phyloP scores from a whole-genome alignment of 2,797 vertebrate species.

The Acropternis orthonyx region DNA sequence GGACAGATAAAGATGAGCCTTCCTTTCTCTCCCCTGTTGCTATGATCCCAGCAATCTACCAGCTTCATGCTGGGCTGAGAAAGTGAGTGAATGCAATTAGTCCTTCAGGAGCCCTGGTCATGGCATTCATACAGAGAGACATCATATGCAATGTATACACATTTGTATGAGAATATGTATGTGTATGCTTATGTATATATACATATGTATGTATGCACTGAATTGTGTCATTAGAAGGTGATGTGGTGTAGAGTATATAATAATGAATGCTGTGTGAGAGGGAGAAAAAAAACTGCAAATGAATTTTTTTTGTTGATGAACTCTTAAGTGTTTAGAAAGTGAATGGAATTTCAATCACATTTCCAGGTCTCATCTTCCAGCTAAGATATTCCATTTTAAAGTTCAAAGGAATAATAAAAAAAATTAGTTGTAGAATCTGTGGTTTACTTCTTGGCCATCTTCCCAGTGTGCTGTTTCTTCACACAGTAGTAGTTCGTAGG shows the following conservation, averaged over 20 bases:
- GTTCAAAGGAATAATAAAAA: neutral
- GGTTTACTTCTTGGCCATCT: neutral
- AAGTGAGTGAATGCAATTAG: conserved; percentile 87
- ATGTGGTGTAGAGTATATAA: neutral
- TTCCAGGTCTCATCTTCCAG: neutral
- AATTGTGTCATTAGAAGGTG: neutral
- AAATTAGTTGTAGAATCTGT: neutral
- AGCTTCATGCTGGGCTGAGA: conserved; percentile 77
- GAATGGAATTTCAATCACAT: neutral
- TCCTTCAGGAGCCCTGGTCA: conserved; percentile 76
- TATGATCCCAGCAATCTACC: conserved; percentile 64
- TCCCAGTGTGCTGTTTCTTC: neutral
- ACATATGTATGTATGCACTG: neutral
- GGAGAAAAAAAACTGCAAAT: neutral
- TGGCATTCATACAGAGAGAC: conserved; percentile 54
- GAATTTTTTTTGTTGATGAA: neutral
- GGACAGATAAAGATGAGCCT: conserved; percentile 70
- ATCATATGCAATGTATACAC: conserved; percentile 28
- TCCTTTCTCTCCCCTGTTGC: conserved; percentile 66
- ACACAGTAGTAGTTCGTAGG: fast-evolving
- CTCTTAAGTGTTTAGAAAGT: neutral
- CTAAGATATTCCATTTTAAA: neutral
- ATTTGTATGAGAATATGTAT: fast-evolving
- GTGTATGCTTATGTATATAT: neutral
- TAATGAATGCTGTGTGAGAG: neutral